Conservation (phyloP, 2,113 vertebrate genomes). For the Phylloscopus trochilus region DNA sequence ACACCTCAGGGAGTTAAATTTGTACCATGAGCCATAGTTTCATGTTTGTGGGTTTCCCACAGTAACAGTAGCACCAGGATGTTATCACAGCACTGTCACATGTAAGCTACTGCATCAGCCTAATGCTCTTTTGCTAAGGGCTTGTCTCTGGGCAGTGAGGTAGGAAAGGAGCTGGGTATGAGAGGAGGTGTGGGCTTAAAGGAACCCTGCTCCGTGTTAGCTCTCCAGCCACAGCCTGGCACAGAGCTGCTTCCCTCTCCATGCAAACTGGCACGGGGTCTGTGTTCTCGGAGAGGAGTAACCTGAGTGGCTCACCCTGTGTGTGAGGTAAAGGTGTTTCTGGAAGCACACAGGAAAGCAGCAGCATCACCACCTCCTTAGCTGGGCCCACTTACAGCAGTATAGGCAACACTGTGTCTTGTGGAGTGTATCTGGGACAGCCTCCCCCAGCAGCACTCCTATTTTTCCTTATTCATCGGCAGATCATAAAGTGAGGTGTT, state of each 20-base stretch:
- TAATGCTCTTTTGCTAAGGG: not conserved
- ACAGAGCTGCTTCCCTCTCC: not conserved
- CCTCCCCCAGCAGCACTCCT: not conserved
- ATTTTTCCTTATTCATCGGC: not conserved
- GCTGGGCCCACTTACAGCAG: not conserved
- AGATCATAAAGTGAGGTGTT: not conserved
- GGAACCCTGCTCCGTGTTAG: not conserved
- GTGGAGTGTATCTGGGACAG: not conserved
- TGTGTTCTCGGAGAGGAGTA: not conserved
- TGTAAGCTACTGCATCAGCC: not conserved
- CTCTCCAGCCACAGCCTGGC: not conserved
- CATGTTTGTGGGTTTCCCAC: not conserved
- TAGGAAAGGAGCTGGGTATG: not conserved
- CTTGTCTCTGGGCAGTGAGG: not conserved
- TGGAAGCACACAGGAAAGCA: not conserved
- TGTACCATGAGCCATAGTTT: not conserved
- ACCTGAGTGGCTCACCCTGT: not conserved
- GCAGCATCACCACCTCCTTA: not conserved
- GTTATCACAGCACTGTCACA: not conserved
- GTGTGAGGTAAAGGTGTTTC: not conserved
- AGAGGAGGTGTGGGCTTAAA: not conserved
- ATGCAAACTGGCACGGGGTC: not conserved
- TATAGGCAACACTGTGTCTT: not conserved
- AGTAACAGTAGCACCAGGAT: not conserved
- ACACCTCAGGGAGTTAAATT: not conserved